Conservation (phyloP, 92 coral and sea anemone genomes). For the Siderastrea radians region DNA sequence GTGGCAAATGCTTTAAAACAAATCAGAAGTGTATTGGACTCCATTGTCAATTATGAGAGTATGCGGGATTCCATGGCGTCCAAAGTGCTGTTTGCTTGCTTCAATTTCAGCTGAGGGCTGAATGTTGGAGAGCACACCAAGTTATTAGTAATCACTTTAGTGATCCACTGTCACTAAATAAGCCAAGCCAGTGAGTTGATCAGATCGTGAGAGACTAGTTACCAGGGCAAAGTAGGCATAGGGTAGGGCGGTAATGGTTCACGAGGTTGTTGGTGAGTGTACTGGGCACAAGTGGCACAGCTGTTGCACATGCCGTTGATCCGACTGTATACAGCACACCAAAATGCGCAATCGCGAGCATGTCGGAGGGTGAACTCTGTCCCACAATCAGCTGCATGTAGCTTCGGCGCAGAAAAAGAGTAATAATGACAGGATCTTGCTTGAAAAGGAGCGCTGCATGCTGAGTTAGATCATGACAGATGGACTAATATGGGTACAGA, state of each 20-base stretch:
- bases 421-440: slow-evolving; percentile 54
- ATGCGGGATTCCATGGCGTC: slow-evolving; percentile 57
- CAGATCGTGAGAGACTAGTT: slow-evolving; percentile 71
- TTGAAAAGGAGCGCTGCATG: slow-evolving; percentile 36
- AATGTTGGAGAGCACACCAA: slow-evolving; percentile 46
- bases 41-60: slow-evolving; percentile 62
- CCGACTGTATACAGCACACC: slow-evolving; percentile 66
- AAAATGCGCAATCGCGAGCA: slow-evolving; percentile 75
- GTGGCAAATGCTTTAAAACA: slow-evolving; percentile 60
- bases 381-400: slow-evolving; percentile 75
- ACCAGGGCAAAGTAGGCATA: slow-evolving; percentile 72
- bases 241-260: slow-evolving; percentile 69
- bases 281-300: slow-evolving; percentile 72
- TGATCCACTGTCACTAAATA: slow-evolving; percentile 72
- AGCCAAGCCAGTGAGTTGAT: slow-evolving; percentile 61
- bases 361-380: slow-evolving; percentile 67
- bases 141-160: slow-evolving; percentile 69
- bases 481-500: slow-evolving; percentile 61
- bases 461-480: slow-evolving; percentile 47
- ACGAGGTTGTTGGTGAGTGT: slow-evolving; percentile 55
- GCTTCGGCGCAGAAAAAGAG: slow-evolving; percentile 55
- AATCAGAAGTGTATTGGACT: slow-evolving; percentile 53
- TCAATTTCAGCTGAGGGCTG: slow-evolving; percentile 69
- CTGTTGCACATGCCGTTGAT: slow-evolving; percentile 58
- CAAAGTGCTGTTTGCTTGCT: slow-evolving; percentile 47